Base-by-base conservation (phyloP, 1,140 invertebrate genomes). In the Calephelis virginiensis region DNA sequence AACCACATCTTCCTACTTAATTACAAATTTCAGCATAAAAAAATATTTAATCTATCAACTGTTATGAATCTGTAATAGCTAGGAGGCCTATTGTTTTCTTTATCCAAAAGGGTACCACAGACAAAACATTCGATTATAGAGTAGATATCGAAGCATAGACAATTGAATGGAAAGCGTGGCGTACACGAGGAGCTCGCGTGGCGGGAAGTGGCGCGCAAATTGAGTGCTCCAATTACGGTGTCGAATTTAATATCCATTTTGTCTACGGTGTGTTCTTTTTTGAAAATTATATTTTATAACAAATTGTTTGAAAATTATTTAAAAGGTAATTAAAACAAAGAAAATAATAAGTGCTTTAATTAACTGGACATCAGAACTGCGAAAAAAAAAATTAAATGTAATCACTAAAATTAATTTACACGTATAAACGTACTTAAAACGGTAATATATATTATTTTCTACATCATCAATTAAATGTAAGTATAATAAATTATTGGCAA, bases 151-250 rank as follows among this genome's bases (percentile, higher is more conserved):
- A 76, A 64, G 67, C 76, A 81, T 79, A 86, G 84, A 88, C 83
- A 85, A 86, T 80, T 78, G 81, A 77, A 72, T 71, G 69, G 63
- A 70, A 63, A 68, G 72, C 70, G 75, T 69, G 63, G 56, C 56
- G 12, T 59, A 61, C 71, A 74, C 75, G 75, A 72, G 74, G 50
- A 53, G 75, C 50, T 62, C 85, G 78, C 80, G 81, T 75, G 83
- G 61, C 77, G 76, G 72, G 71, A 86, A 85, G 83, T 84, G 83
- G 80, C 82, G 78, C 74, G 80, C 84, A 86, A 90, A 88, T 90
- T 88, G 85, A 90, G 82, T 86, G 85, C 86, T 88, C 85, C 85
- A 84, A 90, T 88, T 90, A 90, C 87, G 76, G 81, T 82, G 75
- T 86, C 80, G 74, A 74, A 73, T 86, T 81, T 50, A 72, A 75